These are phyloP conservation scores for Petrocephalus microphthalmus DNA, from an alignment of 2,113 vertebrate genomes.

Conservation along the genomic window DNA sequence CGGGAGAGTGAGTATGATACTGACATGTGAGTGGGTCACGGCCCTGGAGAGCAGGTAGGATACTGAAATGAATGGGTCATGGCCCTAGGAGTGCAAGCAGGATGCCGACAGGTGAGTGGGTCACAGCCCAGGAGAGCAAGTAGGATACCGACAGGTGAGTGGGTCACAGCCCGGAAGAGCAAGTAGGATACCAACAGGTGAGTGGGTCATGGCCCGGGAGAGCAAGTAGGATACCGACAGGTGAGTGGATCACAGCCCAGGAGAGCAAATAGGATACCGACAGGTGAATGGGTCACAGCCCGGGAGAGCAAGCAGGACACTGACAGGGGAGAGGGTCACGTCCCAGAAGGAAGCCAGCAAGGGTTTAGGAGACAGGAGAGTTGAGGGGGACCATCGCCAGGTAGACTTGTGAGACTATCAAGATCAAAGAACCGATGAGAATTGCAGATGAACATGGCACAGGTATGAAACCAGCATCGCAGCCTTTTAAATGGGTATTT, in stretches of 20 bases:
- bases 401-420: background rate
- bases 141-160: background rate
- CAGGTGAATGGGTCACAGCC: background rate
- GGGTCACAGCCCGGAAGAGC: no score
- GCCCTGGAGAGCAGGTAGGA: background rate
- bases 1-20: background rate
- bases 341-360: background rate
- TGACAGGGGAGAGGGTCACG: background rate
- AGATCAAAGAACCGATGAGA: background rate
- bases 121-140: background rate
- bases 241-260: background rate
- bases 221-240: background rate
- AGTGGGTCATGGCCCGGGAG: background rate
- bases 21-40: background rate
- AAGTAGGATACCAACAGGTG: background rate
- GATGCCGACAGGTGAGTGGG: background rate
- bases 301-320: no score
- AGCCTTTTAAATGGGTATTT: conserved; percentile 21
- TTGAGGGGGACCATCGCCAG: background rate
- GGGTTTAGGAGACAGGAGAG: background rate
- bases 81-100: background rate
- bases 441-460: background rate
- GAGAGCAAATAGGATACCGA: background rate
- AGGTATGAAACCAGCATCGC: background rate
- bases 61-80: background rate